phyloP scores from a whole-genome alignment of 2,113 vertebrate genomes.

The Zosterops japonicus region DNA sequence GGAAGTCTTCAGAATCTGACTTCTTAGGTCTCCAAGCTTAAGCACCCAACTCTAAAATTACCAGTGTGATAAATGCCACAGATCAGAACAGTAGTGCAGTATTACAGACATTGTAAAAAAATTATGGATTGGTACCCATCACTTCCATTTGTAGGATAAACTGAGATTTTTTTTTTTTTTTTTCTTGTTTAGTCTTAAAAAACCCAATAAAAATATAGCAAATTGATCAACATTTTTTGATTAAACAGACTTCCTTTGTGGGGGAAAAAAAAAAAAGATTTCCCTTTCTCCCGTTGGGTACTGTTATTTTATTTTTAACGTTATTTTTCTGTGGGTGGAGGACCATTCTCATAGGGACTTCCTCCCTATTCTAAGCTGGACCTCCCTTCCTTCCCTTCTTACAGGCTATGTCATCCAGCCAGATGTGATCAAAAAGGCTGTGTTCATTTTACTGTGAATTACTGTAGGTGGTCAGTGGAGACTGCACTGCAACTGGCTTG shows the following conservation, averaged over 20 bases:
- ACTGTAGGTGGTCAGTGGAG: neutral
- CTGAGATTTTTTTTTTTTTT: neutral
- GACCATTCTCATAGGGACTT: neutral
- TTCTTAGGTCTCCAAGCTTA: neutral
- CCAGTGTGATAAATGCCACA: neutral
- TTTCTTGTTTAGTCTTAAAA: neutral
- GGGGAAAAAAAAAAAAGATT: neutral
- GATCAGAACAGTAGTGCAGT: neutral
- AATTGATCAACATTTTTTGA: neutral
- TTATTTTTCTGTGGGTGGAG: neutral
- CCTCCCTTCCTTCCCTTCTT: neutral
- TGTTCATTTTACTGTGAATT: neutral
- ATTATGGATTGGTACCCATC: neutral
- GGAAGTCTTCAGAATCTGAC: neutral
- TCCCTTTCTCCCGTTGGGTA: neutral
- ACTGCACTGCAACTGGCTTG: neutral
- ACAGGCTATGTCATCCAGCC: neutral
- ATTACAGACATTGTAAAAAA: neutral
- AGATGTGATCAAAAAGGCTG: neutral
- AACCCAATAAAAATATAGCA: accelerated
- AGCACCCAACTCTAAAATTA: neutral
- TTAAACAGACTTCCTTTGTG: neutral
- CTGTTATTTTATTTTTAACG: neutral
- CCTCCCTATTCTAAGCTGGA: neutral
- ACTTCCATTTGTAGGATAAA: neutral